phyloP scores from a whole-genome alignment of 2,113 vertebrate genomes.

The Varanus komodoensis region DNA sequence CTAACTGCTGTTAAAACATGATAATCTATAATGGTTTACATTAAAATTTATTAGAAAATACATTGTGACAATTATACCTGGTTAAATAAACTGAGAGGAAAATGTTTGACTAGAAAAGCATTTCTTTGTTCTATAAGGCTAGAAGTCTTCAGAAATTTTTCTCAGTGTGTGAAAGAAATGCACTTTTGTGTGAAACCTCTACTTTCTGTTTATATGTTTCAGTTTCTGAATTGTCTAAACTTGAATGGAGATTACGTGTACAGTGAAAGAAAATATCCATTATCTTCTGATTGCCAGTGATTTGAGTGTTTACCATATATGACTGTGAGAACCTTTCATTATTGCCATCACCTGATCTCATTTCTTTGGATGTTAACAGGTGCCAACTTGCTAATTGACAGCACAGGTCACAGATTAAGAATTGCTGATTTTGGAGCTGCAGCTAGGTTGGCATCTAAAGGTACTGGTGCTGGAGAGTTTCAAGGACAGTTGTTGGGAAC shows the following conservation, averaged over 20 bases:
- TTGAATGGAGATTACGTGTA: neutral
- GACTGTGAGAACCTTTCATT: neutral
- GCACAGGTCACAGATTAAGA: conserved; percentile 90
- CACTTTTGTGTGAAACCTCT: neutral
- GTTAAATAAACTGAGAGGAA: neutral
- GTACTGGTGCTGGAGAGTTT: conserved; percentile 92
- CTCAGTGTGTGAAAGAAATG: neutral
- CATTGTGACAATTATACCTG: neutral
- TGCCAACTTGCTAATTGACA: conserved; percentile 93
- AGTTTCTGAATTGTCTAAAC: neutral
- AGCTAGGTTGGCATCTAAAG: conserved; percentile 90
- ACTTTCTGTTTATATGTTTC: neutral
- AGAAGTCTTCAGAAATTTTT: neutral
- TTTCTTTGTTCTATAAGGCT: neutral
- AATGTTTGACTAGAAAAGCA: neutral
- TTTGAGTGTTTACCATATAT: neutral
- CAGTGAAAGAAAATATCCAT: neutral
- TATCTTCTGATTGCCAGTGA: neutral
- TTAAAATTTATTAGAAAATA: neutral
- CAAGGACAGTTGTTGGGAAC: conserved; percentile 92
- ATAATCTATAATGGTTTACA: neutral
- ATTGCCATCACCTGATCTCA: conserved; percentile 42
- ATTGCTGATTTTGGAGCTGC: conserved; percentile 93
- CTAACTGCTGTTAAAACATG: neutral
- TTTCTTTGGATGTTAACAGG: conserved; percentile 76